phyloP scores from a whole-genome alignment of 2,113 vertebrate species.

The Taxidea taxus region DNA sequence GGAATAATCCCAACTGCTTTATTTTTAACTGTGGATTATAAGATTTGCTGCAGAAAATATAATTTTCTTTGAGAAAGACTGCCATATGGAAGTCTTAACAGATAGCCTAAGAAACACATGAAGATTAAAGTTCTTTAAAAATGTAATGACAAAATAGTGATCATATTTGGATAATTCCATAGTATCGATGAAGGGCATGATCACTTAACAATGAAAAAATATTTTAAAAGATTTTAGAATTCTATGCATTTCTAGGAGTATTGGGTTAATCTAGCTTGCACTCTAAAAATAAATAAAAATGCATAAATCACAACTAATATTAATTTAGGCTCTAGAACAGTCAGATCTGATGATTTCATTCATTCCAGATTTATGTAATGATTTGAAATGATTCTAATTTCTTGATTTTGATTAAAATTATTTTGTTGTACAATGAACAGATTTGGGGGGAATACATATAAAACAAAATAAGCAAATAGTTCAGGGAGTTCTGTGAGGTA shows the following conservation, averaged over 20 bases:
- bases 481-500: neutral
- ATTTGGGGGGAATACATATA: neutral
- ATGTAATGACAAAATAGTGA: neutral
- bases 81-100: neutral
- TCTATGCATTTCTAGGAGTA: neutral
- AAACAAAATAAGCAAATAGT: neutral
- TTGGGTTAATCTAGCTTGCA: neutral
- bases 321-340: neutral
- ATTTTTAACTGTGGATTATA: neutral
- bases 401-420: neutral
- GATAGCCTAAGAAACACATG: neutral
- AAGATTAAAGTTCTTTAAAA: neutral
- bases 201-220: neutral
- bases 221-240: neutral
- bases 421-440: neutral
- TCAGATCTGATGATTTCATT: neutral
- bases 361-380: neutral
- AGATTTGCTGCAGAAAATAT: neutral
- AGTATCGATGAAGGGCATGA: neutral
- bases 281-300: neutral
- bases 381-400: neutral
- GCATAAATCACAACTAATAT: accelerated
- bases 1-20: neutral
- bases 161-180: neutral
- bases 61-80: neutral